Evolutionary conservation across 2,113 vertebrate genomes (phyloP), one percentile per base, ranked within the genome.

Genomic region (Hippocampus zosterae): DNA sequence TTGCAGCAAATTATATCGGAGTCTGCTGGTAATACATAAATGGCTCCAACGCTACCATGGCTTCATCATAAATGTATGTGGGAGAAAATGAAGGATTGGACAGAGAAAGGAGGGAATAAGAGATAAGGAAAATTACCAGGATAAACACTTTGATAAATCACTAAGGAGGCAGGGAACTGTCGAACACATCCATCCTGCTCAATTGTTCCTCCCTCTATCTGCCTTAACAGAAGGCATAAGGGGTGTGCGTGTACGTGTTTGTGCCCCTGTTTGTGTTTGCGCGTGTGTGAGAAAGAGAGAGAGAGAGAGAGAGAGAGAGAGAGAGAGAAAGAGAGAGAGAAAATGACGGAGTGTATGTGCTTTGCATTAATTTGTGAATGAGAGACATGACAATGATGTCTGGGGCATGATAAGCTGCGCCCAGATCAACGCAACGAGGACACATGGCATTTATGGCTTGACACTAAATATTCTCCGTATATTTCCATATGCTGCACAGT

Each of bases 301-400:
- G 10, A 10, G 42, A 19, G 1, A 50, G 46, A 42, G 42, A 44
- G 13, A 44, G 25, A 27, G 2, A 27, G 1, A 27, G 10, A 10
- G 42, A 19, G 1, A 50, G n/a, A n/a, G n/a, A n/a, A n/a, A n/a
- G 10, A 9, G 42, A 19, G 3, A 50, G 46, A 50, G 6, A 33
- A 33, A 33, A 5, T 37, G 33, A 37, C 33, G 33, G 33, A 6
- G 46, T 5, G 50, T 9, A 52, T 52, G 50, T 52, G 19, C 8
- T 21, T 21, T 2, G 19, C 8, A 37, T 37, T 19, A 8, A 9
- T 23, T 19, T 55, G 52, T n/a, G n/a, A 10, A 84, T 27, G 67
- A 41, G 40, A 61, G 82, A 78, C 73, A 85, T 88, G 85, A 93
- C 90, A 89, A 88, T 87, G 82, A 90, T 75, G 72, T 85, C 80